These are phyloP conservation scores for Plutella xylostella DNA, from an alignment of 2,888 invertebrate species.

Conservation along the genomic window DNA sequence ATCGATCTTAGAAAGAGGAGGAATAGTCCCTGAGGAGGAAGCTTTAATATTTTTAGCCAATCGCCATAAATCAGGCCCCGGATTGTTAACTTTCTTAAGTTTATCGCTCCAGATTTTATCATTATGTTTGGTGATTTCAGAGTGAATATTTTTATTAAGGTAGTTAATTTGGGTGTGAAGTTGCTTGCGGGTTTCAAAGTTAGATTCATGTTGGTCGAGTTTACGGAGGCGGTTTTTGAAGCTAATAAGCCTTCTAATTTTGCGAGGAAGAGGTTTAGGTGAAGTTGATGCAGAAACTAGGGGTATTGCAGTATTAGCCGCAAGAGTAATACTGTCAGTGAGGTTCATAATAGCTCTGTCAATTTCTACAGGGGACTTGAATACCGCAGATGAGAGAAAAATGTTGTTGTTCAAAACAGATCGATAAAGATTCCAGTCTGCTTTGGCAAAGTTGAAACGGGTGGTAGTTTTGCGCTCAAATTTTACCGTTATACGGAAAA, in stretches of 20 bases:
- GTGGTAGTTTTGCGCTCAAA: neutral
- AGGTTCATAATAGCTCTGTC: neutral
- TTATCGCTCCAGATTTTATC: neutral
- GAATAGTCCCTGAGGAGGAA: neutral
- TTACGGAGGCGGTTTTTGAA: neutral
- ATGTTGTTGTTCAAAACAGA: neutral
- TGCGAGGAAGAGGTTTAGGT: neutral
- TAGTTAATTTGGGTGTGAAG: neutral
- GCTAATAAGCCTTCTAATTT: too few species aligned
- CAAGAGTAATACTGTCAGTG: neutral
- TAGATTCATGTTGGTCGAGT: neutral
- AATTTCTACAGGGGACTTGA: neutral
- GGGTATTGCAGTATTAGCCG: neutral
- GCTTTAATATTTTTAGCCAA: neutral
- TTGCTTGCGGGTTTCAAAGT: neutral
- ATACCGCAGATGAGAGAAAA: neutral
- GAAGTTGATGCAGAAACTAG: neutral
- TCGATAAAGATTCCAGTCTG: neutral
- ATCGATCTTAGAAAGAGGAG: neutral
- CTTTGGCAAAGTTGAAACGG: neutral
- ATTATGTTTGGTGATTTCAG: neutral
- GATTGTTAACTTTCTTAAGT: neutral
- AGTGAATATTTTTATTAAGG: neutral
- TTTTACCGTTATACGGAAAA: neutral
- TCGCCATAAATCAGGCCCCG: neutral